Base-by-base conservation (phyloP, 2,113 vertebrate genomes). In the Rallus limicola region DNA sequence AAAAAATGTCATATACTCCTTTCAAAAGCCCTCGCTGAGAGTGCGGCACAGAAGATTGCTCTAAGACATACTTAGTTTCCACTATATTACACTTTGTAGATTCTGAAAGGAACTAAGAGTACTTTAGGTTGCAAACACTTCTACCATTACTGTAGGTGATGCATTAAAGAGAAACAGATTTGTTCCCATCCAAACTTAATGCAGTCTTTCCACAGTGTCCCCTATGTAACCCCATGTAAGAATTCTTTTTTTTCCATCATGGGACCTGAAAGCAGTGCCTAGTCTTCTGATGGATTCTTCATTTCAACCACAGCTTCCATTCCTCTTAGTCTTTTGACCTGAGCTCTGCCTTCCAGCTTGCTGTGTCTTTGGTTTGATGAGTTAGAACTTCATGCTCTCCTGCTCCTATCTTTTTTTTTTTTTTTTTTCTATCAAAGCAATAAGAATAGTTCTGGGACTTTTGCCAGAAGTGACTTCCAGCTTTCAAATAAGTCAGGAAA, bases 81-180 rank as follows among this genome's bases (percentile, higher is more conserved):
- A 67, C 92, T 92, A 6, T 88, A 63, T 95, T 95, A 62, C 88
- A 67, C 74, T 95, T 70, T 21, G 56, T 59, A 65, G 72, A 58
- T 74, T 79, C 82, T 78, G 55, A 95, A 93, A 93, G 50, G 82
- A 75, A 26, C 59, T 86, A 75, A 70, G 78, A 89, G 69, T 94
- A 75, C 62, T 97, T 94, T 68, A 78, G 64, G 34, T 86, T 95
- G 92, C 93, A 93, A 86, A 75, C 90, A 21, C 86, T 88, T 83
- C 62, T 81, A 26, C 82, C 60, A 40, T 91, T 93, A 91, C 70
- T 52, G 81, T 42, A 78, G 53, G 56, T 96, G 79, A 94, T 97
- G 80, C 86, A 94, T 97, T 96, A 97, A 90, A 91, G 28, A 76
- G 77, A 94, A 97, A 70, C 26, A 59, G 77, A 91, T 90, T 93